Conservation (phyloP, 1,140 invertebrate species). For the Micrasema longulum region DNA sequence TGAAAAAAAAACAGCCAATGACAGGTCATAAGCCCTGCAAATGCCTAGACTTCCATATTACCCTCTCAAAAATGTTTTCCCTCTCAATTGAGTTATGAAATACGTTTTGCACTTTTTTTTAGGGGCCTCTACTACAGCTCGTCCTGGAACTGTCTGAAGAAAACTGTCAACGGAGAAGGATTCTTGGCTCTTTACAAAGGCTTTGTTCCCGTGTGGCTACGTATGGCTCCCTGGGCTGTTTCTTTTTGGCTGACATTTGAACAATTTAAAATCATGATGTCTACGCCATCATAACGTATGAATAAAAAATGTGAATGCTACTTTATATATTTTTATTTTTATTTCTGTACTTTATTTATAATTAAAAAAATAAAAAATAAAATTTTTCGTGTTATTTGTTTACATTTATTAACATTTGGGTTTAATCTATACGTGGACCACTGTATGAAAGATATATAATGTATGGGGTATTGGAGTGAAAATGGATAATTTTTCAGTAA, state of each 20-base stretch:
- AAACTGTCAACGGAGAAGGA: slow-evolving; percentile 92
- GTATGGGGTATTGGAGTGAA: no score
- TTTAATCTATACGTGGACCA: no score
- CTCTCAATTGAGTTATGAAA: no score
- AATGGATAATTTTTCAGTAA: no score
- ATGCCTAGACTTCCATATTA: no score
- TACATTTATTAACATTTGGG: no score
- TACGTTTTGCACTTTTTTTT: slow-evolving; percentile 50
- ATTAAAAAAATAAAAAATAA: slow-evolving; percentile 3
- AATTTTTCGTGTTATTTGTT: slow-evolving; percentile 1
- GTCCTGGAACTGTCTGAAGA: slow-evolving; percentile 86
- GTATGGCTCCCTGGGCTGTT: not conserved
- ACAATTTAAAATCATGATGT: not conserved
- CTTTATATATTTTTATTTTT: slow-evolving; percentile 18
- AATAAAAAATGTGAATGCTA: no score
- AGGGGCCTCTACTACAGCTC: slow-evolving; percentile 84
- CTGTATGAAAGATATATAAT: no score
- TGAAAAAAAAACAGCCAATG: no score
- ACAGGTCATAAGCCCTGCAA: no score
- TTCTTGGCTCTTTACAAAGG: slow-evolving; percentile 93
- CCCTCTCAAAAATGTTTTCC: no score
- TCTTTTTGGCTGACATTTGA: not conserved
- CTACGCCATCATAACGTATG: not conserved
- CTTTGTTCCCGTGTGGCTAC: slow-evolving; percentile 92
- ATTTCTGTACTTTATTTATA: slow-evolving; percentile 10